Conservation (phyloP, 2,888 invertebrate species). For the Dicyrtoma fusca region DNA sequence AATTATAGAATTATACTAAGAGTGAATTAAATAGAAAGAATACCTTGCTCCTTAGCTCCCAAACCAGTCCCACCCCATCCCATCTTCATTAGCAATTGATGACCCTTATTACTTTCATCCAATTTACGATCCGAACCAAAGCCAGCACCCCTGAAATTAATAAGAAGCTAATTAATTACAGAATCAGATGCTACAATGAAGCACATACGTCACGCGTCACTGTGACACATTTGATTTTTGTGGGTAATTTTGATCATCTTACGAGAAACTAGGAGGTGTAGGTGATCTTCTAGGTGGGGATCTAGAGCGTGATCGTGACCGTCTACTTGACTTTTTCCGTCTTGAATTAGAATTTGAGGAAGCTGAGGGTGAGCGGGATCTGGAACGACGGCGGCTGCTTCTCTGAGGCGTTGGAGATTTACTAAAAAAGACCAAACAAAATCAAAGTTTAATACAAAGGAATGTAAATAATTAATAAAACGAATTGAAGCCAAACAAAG, state of each 20-base stretch:
- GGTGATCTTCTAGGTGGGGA: conserved; percentile 59
- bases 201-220: no score
- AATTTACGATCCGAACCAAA: conserved; percentile 52
- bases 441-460: not conserved
- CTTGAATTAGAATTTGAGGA: conserved; percentile 57
- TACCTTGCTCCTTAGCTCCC: conserved; percentile 93
- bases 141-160: conserved; percentile 43
- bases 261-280: conserved; percentile 58
- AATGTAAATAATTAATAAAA: not conserved
- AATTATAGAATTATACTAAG: no score
- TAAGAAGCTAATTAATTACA: no score
- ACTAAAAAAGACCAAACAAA: conserved; percentile 17
- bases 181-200: no score
- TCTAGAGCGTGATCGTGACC: conserved; percentile 63
- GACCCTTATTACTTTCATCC: conserved; percentile 92
- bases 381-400: conserved; percentile 37
- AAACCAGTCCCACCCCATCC: conserved; percentile 96
- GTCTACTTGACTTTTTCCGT: conserved; percentile 60
- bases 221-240: no score
- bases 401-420: conserved; percentile 37
- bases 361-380: conserved; percentile 46
- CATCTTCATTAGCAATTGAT: conserved; percentile 96
- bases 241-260: conserved; percentile 13
- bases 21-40: not conserved
- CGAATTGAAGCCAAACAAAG: no score